phyloP scores from a whole-genome alignment of 2,797 vertebrate species.

The Salarias fasciatus region DNA sequence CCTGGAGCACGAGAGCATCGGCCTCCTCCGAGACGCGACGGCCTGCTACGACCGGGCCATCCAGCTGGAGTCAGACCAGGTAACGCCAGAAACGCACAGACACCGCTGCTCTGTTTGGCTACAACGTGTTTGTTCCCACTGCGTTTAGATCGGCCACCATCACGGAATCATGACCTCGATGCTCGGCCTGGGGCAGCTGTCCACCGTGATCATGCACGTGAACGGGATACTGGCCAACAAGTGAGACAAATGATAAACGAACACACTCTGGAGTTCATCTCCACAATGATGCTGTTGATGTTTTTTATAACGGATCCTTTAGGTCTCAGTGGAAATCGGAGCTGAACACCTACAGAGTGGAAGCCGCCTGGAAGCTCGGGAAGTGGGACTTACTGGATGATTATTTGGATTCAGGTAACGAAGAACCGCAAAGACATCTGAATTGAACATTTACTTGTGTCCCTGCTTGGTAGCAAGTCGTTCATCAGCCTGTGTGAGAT shows the following conservation, averaged over 20 bases:
- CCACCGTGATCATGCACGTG: slow-evolving; percentile 96
- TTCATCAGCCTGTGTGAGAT: too few relatives aligned
- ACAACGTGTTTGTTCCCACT: not conserved
- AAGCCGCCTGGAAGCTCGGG: slow-evolving; percentile 97
- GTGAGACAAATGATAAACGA: slow-evolving; percentile 70
- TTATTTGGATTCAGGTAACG: slow-evolving; percentile 91
- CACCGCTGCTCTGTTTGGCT: not conserved
- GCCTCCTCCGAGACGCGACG: slow-evolving; percentile 93
- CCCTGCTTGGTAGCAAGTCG: too few relatives aligned
- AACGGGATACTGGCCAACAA: slow-evolving; percentile 95
- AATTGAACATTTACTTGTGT: too few relatives aligned
- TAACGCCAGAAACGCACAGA: slow-evolving; percentile 42
- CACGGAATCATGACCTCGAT: slow-evolving; percentile 98
- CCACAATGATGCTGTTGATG: not conserved
- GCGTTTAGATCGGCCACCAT: slow-evolving; percentile 91
- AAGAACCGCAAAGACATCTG: too few relatives aligned
- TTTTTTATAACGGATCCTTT: slow-evolving; percentile 2
- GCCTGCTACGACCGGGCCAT: slow-evolving; percentile 98
- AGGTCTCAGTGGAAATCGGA: slow-evolving; percentile 96
- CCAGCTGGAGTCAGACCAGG: slow-evolving; percentile 96
- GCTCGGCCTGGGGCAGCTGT: slow-evolving; percentile 96
- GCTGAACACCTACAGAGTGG: slow-evolving; percentile 95
- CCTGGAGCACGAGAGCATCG: slow-evolving; percentile 97
- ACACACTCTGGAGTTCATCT: not conserved
- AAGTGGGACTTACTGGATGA: slow-evolving; percentile 95